Base-by-base conservation (phyloP, 2,888 invertebrate genomes). In the Philopedon plagiatum region DNA sequence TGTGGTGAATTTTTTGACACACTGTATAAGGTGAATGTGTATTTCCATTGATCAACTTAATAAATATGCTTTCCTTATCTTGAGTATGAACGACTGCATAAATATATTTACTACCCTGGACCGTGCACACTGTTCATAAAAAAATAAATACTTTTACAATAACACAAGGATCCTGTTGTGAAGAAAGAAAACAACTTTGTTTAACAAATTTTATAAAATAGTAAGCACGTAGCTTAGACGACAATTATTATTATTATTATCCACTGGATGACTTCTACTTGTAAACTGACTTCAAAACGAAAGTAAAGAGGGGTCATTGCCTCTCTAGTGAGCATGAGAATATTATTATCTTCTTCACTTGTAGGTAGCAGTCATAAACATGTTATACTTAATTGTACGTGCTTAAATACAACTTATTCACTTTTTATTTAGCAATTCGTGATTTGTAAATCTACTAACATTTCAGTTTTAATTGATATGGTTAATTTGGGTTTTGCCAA, bases 281-380 rank as follows among this genome's bases (percentile, higher is more conserved):
- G 32, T 32, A 34, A 62, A 19, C 18, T 26, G 32, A 15, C 67
- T 46, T 67, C 60, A 67, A 67, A 65, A 66, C 37, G 67, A 67
- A 67, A 67, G 67, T 67, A 60, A 67, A 67, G 39, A 44, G 49
- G 39, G 58, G 67, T 57, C 67, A 67, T 58, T 51, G 67, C 58
- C 67, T 60, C 32, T 15, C 21, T 29, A 37, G 13, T 63, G 32
- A 61, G 23, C 34, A 63, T 63, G 62, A 51, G 49, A 63, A 63
- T 51, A 51, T 51, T 37, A 51, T 63, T 63, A 15, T 46, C 51
- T 37, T 34, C 23, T 63, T 63, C 8, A 63, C n/a, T 13, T 37
- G 62, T 34, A 34, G 46, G 32, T 18, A 61, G 19, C 34, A 46
- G 19, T 18, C 19, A 23, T 4, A 62, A 51, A 51, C 62, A 51